Conservation (phyloP, 2,888 invertebrate species). For the Lottia scabra region DNA sequence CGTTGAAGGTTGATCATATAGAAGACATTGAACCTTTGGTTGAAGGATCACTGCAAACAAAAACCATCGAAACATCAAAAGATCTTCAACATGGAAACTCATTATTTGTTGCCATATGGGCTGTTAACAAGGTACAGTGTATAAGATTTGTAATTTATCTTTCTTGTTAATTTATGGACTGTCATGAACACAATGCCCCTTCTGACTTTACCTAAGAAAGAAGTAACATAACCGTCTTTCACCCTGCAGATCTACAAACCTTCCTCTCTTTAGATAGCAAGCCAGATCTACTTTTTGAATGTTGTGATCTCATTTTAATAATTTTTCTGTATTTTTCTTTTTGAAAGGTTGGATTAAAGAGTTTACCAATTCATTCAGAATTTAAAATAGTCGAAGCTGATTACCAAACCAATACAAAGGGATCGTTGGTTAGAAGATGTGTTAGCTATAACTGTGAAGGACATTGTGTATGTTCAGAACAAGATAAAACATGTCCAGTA, state of each 20-base stretch:
- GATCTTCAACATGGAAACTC: neutral
- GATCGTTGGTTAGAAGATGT: neutral
- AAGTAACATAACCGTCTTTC: too few relatives aligned
- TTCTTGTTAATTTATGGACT: too few relatives aligned
- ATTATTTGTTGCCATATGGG: neutral
- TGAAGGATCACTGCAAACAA: neutral
- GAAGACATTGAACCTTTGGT: too few relatives aligned
- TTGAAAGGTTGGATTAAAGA: neutral
- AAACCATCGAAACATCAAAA: neutral
- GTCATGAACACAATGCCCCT: too few relatives aligned
- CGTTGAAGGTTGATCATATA: too few relatives aligned
- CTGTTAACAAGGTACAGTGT: neutral
- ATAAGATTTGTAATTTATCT: too few relatives aligned
- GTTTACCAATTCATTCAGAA: neutral
- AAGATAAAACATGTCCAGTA: conserved; percentile 5
- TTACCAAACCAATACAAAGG: neutral
- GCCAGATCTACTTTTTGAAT: too few relatives aligned
- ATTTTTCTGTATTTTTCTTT: neutral
- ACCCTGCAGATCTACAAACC: too few relatives aligned
- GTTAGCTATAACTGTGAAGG: neutral
- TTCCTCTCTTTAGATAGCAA: too few relatives aligned
- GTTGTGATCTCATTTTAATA: neutral
- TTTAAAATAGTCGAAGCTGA: neutral
- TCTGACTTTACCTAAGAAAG: too few relatives aligned
- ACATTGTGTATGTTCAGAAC: neutral